Percentiles rank a stretch among this genome's conserved stretches.
phyloP scores from a whole-genome alignment of 2,888 invertebrate species.

The Pseudeuparius sepicola region DNA sequence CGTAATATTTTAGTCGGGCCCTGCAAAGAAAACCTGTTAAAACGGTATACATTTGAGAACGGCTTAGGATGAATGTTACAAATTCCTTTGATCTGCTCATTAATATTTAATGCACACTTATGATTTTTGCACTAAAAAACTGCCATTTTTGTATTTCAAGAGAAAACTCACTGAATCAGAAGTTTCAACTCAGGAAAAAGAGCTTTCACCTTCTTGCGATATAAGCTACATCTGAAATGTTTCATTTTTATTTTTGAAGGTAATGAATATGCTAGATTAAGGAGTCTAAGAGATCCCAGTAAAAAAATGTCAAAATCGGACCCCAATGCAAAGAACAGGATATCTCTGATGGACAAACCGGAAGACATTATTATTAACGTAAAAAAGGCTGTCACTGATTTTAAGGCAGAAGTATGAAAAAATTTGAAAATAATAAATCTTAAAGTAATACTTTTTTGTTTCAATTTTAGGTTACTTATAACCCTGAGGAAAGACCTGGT shows the following conservation, averaged over 20 bases:
- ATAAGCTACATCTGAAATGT: too few species aligned
- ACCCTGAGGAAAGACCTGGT: slow-evolving; percentile 69
- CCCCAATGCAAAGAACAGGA: slow-evolving; percentile 61
- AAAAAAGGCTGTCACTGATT: slow-evolving; percentile 87
- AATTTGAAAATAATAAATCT: slow-evolving; percentile 9
- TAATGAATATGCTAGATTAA: slow-evolving; percentile 53
- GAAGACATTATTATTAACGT: slow-evolving; percentile 61
- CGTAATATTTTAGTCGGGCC: too few species aligned
- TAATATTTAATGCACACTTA: too few species aligned
- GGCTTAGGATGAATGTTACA: too few species aligned
- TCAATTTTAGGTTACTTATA: slow-evolving; percentile 57
- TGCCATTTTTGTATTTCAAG: too few species aligned
- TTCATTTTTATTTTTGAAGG: slow-evolving; percentile 32
- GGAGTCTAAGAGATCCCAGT: slow-evolving; percentile 73
- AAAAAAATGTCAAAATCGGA: slow-evolving; percentile 99
- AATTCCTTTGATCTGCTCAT: too few species aligned
- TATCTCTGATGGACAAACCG: slow-evolving; percentile 68
- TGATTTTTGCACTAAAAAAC: too few species aligned
- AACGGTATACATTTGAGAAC: too few species aligned
- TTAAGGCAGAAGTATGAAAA: slow-evolving; percentile 51
- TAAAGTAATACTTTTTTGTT: slow-evolving; percentile 11
- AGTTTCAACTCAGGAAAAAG: slow-evolving; percentile 1
- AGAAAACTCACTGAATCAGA: slow-evolving; percentile 1
- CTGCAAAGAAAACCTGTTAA: too few species aligned
- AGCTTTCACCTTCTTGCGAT: too few species aligned